Evolutionary conservation across 2,797 vertebrate species (phyloP), one percentile per base, ranked within the genome.

Genomic region (Danio aesculapii): DNA sequence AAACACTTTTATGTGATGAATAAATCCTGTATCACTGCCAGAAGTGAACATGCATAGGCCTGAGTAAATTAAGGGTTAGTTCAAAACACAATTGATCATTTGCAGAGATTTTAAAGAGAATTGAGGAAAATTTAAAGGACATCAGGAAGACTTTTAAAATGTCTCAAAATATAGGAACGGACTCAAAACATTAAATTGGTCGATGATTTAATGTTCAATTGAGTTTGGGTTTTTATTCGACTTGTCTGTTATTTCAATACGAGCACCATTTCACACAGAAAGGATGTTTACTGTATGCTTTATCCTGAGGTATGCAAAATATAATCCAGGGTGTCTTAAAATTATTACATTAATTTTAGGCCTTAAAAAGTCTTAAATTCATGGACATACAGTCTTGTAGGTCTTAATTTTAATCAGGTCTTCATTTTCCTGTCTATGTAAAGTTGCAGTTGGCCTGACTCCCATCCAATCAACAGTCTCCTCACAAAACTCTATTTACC

Each of bases 11-110:
- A 12, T 58, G 63, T 67, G 63, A 67, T 14, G 47, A 68, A 47
- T 53, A 58, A 43, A 17, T 49, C 6, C n/a, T 76, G 44, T 43
- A 64, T 55, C 75, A 77, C 62, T 44, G 39, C 75, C 62, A 67
- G 75, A 77, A 75, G 66, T 66, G 30, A 63, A n/a, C 55, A 47
- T 13, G 8, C 41, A 21, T 57, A 57, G 46, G 59, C 44, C 10
- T 9, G 14, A 9, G 41, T 9, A 55, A 53, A 49, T 13, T 55
- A 57, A 5, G 43, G 9, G 30, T 52, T 41, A 30, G 21, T 50
- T 63, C 19, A 67, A 13, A 57, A 55, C 19, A 19, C 8, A 47
- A 13, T 47, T 16, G 30, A n/a, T 55, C 39, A 46, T 66, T 21
- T 46, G 12, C 16, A 13, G 14, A 21, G 41, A 17, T 62, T 74